Percentiles rank a stretch among this genome's conserved stretches.
Conservation (phyloP, 2,113 vertebrate genomes). For the Oryzias celebensis region DNA sequence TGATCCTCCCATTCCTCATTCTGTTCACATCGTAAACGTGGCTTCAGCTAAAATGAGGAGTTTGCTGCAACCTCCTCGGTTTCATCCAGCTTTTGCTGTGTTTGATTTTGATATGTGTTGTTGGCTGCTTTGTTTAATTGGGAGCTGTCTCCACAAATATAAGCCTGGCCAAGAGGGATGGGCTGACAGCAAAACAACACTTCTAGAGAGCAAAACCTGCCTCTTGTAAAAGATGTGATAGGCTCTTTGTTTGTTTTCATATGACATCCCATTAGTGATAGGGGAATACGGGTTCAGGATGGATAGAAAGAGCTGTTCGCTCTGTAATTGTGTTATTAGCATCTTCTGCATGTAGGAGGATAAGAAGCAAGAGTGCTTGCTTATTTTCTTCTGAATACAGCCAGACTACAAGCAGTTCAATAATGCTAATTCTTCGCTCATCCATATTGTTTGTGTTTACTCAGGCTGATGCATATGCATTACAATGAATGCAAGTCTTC, state of each 20-base stretch:
- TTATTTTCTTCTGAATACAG: constrained; percentile 5
- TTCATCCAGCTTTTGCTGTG: constrained; percentile 49
- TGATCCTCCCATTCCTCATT: constrained; percentile 26
- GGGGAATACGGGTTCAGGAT: constrained; percentile 30
- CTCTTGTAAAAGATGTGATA: constrained; percentile 61
- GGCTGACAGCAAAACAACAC: constrained; percentile 68
- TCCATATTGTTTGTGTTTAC: constrained; percentile 17
- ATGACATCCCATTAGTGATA: constrained; percentile 60
- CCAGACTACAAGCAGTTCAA: constrained; percentile 6
- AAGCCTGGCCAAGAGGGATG: constrained; percentile 45
- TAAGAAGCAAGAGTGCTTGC: constrained; percentile 3
- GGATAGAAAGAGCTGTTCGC: constrained; percentile 29
- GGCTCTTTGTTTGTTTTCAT: constrained; percentile 59
- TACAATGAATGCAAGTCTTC: not conserved
- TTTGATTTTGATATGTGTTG: constrained; percentile 64
- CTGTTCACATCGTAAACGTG: constrained; percentile 37
- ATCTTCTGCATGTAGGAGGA: constrained; percentile 16
- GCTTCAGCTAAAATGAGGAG: constrained; percentile 32
- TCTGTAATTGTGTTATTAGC: constrained; percentile 53
- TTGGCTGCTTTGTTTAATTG: constrained; percentile 69
- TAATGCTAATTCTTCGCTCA: constrained; percentile 15
- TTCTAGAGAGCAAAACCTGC: constrained; percentile 56
- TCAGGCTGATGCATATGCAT: constrained; percentile 5
- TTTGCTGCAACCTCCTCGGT: constrained; percentile 44
- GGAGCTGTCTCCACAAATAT: constrained; percentile 62